These are phyloP conservation scores for Zoanthus gigantus DNA, from an alignment of 92 coral and sea anemone species.

Conservation along the genomic window DNA sequence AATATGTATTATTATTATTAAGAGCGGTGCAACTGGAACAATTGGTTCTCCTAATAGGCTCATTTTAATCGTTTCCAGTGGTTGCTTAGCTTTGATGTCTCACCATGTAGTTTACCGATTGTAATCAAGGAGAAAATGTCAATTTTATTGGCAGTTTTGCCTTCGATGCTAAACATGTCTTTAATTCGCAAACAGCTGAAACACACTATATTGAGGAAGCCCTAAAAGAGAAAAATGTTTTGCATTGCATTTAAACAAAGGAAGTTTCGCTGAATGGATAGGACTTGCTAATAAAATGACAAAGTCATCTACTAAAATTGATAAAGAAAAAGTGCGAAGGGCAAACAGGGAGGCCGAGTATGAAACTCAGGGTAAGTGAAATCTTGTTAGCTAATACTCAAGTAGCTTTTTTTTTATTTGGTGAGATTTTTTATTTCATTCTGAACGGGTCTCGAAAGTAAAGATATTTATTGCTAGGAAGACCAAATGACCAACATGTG, in stretches of 20 bases:
- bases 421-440: not conserved
- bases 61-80: constrained; percentile 10
- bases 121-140: not conserved
- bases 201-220: not conserved
- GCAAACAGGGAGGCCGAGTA: constrained; percentile 25
- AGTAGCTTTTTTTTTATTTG: constrained; percentile 1
- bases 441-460: not conserved
- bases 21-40: constrained; percentile 13
- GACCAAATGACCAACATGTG: not conserved
- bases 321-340: constrained; percentile 33
- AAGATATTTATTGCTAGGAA: not conserved
- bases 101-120: not conserved
- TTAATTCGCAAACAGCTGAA: not conserved
- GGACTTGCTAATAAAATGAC: constrained; percentile 5
- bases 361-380: constrained; percentile 34
- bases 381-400: not conserved
- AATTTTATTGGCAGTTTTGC: not conserved
- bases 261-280: constrained; percentile 9
- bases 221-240: not conserved
- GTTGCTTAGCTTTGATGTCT: not conserved
- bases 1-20: constrained; percentile 2
- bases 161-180: not conserved
- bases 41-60: not conserved
- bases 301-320: constrained; percentile 11
- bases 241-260: not conserved